These are phyloP conservation scores for Tetheella fluctuosa DNA, from an alignment of 2,888 invertebrate species.

Conservation along the genomic window DNA sequence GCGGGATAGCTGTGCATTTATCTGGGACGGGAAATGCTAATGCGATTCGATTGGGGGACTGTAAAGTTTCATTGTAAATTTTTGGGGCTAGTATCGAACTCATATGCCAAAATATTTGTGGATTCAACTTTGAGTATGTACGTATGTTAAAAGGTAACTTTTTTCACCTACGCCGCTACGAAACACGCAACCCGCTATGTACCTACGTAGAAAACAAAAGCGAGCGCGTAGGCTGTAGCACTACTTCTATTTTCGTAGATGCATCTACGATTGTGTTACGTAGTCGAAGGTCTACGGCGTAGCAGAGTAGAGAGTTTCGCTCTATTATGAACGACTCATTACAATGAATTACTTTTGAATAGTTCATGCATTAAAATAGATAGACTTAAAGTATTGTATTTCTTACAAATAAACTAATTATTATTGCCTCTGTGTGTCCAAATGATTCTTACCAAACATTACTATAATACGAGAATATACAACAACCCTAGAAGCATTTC, in stretches of 20 bases:
- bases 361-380: no score
- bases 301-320: background rate
- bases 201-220: background rate
- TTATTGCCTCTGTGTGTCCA: no score
- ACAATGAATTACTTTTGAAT: no score
- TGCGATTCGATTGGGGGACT: background rate
- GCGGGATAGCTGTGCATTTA: background rate
- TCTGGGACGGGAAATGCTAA: background rate
- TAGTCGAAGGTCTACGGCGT: constrained; percentile 1
- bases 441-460: background rate
- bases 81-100: background rate
- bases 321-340: no score
- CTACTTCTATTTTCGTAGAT: background rate
- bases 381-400: no score
- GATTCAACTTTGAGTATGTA: no score
- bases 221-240: background rate
- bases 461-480: background rate
- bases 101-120: background rate
- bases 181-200: background rate
- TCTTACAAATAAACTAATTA: no score
- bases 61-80: background rate
- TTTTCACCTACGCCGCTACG: no score
- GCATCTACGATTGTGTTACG: background rate
- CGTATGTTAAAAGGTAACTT: no score
- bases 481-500: background rate